A percentile compares a stretch with the other conserved stretches of the same genome.
phyloP scores from a whole-genome alignment of 2,888 invertebrate species.

The Ophion ellenae region DNA sequence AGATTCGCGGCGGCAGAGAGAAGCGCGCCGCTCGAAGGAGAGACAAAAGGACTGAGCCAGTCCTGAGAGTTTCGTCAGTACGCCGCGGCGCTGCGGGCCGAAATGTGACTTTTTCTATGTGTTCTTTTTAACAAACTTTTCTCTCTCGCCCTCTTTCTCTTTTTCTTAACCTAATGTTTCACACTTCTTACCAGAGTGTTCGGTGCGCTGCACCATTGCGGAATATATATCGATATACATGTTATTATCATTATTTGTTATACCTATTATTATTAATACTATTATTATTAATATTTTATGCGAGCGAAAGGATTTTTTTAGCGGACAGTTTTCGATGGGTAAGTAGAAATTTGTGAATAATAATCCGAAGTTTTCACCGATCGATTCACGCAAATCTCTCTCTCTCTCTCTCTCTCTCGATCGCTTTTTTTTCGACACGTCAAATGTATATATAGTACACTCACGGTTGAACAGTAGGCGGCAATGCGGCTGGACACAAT shows the following conservation, averaged over 20 bases:
- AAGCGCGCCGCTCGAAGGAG: not conserved
- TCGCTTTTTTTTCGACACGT: conserved; percentile 48
- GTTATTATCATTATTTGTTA: conserved; percentile 32
- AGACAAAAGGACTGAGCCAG: not conserved
- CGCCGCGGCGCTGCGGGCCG: not conserved
- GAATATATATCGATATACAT: conserved; percentile 31
- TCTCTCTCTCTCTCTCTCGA: conserved; percentile 15
- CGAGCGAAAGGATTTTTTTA: conserved; percentile 20
- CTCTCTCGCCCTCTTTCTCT: not conserved
- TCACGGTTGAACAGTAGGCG: conserved; percentile 80
- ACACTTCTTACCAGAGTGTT: conserved; percentile 1
- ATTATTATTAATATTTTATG: conserved; percentile 25
- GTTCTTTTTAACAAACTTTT: not conserved
- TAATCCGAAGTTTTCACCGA: conserved; percentile 36
- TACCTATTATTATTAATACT: conserved; percentile 8
- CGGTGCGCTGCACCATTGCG: conserved; percentile 12
- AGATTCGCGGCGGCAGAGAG: not conserved
- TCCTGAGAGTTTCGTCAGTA: not conserved
- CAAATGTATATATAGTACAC: conserved; percentile 61
- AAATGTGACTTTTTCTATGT: not conserved
- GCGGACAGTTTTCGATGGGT: conserved; percentile 25
- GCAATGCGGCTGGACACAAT: conserved; percentile 77
- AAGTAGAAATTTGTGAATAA: conserved; percentile 31
- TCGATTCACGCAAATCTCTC: not conserved
- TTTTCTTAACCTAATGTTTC: not conserved